These are phyloP conservation scores for Sisor rabdophorus DNA, from an alignment of 2,113 vertebrate species.

Conservation along the genomic window DNA sequence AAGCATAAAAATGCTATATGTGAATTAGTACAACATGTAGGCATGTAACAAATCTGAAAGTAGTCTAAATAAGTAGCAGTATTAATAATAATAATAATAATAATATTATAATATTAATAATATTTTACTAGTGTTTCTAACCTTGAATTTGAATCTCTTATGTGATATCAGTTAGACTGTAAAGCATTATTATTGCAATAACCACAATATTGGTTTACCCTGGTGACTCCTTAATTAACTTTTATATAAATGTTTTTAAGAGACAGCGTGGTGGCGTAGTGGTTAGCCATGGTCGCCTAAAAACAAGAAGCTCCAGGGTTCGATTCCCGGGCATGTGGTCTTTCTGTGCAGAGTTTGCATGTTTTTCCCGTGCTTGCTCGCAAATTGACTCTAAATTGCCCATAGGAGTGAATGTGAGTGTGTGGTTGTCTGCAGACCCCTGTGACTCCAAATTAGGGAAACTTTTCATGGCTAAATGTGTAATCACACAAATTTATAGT, in stretches of 20 bases:
- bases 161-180: background rate
- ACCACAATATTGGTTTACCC: background rate
- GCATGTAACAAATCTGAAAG: background rate
- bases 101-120: background rate
- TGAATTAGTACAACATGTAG: background rate
- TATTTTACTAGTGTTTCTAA: background rate
- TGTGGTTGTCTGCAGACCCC: no score
- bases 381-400: no score
- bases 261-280: no score
- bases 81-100: background rate
- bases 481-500: background rate
- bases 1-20: constrained; percentile 7
- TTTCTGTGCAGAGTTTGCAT: no score
- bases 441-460: no score
- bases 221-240: no score
- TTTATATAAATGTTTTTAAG: no score
- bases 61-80: background rate
- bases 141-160: background rate
- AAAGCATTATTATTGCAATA: background rate
- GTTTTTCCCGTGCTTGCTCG: no score
- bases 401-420: no score
- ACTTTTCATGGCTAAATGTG: background rate
- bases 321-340: no score
- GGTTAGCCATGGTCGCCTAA: no score
- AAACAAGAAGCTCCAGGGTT: no score